phyloP scores from a whole-genome alignment of 1,140 invertebrate species.

The Trinorchestia longiramus region DNA sequence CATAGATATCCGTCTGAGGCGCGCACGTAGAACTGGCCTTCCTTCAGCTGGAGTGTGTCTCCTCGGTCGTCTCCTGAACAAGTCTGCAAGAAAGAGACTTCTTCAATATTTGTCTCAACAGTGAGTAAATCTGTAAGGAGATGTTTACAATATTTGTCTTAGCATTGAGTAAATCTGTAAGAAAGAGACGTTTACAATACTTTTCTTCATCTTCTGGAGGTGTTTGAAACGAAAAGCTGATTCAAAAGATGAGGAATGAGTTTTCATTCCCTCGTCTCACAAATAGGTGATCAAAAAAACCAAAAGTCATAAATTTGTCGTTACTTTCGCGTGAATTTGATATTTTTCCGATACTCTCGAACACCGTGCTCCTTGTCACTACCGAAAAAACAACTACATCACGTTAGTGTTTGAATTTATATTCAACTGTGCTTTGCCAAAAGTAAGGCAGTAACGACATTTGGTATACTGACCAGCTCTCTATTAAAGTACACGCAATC shows the following conservation, averaged over 20 bases:
- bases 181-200: background rate
- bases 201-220: background rate
- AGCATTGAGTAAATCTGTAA: background rate
- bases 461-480: background rate
- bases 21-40: constrained; percentile 43
- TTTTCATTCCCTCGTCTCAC: background rate
- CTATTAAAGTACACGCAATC: background rate
- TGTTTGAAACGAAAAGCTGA: background rate
- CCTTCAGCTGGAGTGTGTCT: constrained; percentile 28
- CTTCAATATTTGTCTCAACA: background rate
- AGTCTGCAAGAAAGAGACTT: background rate
- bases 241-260: background rate
- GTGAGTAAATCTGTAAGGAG: too few species aligned
- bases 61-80: constrained; percentile 35
- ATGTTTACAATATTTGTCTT: background rate
- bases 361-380: background rate
- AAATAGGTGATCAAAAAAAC: background rate
- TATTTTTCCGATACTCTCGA: background rate
- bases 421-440: background rate
- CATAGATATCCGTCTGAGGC: constrained; percentile 32
- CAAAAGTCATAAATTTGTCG: background rate
- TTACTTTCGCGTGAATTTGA: background rate
- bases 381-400: background rate
- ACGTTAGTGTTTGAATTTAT: background rate
- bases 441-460: background rate